phyloP scores from a whole-genome alignment of 2,888 invertebrate species.

The Calameuta idolon region DNA sequence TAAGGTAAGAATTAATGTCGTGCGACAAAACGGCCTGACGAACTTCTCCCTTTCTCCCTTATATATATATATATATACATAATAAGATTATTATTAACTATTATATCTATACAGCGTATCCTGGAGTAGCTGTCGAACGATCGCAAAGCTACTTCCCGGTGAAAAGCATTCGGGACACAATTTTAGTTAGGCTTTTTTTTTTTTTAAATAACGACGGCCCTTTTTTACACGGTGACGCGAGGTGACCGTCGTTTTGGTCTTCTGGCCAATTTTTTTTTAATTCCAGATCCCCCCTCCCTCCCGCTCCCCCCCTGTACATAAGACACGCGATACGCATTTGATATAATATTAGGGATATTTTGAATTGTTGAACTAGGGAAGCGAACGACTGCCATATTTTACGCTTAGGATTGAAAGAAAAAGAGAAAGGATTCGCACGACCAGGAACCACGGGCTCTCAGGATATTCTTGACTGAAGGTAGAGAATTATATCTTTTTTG shows the following conservation, averaged over 20 bases:
- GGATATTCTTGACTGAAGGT: neutral
- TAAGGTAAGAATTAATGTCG: neutral
- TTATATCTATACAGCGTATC: neutral
- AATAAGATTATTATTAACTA: neutral
- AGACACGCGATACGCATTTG: neutral
- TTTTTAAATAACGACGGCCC: neutral
- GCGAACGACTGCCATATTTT: conserved; percentile 41
- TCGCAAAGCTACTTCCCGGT: neutral
- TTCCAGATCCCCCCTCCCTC: too few species aligned
- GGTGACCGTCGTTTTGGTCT: neutral
- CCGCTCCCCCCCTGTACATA: neutral
- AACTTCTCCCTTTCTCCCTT: neutral
- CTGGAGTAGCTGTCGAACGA: neutral
- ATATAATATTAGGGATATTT: neutral
- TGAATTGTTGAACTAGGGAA: conserved; percentile 18
- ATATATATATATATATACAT: neutral
- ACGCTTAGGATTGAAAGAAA: conserved; percentile 33
- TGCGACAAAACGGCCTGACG: neutral
- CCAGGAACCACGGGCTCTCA: neutral
- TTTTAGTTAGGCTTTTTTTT: neutral
- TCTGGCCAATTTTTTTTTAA: neutral
- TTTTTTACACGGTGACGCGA: neutral
- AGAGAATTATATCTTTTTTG: neutral
- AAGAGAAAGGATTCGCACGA: conserved; percentile 11
- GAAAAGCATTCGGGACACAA: neutral